phyloP scores from a whole-genome alignment of 2,113 vertebrate species.

The Morphnarchus princeps region DNA sequence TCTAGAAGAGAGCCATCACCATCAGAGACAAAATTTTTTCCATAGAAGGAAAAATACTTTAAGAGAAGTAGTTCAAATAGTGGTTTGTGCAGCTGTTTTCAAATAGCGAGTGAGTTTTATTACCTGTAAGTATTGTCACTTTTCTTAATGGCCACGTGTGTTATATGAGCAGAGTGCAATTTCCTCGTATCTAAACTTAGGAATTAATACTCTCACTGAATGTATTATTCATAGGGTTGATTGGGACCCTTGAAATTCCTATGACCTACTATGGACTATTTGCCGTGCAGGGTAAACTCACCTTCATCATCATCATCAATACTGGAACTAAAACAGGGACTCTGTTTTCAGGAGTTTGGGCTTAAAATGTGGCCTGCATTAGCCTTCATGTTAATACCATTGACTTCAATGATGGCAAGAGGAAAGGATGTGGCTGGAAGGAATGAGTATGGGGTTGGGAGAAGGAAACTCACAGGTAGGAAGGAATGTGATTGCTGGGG shows the following conservation, averaged over 20 bases:
- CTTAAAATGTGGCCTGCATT: not conserved
- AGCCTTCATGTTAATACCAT: not conserved
- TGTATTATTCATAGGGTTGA: not conserved
- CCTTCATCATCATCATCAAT: not conserved
- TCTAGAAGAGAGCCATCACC: not conserved
- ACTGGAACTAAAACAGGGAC: not conserved
- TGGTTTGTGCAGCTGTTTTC: conserved; percentile 16
- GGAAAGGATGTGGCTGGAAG: not conserved
- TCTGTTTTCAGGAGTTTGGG: not conserved
- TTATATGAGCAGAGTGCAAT: not conserved
- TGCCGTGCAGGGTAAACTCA: not conserved
- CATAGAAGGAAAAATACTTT: conserved; percentile 9
- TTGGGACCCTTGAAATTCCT: not conserved
- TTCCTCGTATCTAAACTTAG: not conserved
- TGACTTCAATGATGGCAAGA: not conserved
- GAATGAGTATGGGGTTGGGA: not conserved
- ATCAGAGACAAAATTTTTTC: not conserved
- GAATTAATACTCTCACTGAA: not conserved
- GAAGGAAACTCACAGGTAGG: not conserved
- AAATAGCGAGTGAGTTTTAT: not conserved
- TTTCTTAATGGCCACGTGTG: not conserved
- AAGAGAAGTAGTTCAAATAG: not conserved
- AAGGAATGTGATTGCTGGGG: not conserved
- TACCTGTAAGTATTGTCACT: not conserved
- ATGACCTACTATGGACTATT: not conserved